Evolutionary conservation across 1,140 invertebrate species (phyloP).

Genomic region (Drosophila nigrodunni): DNA sequence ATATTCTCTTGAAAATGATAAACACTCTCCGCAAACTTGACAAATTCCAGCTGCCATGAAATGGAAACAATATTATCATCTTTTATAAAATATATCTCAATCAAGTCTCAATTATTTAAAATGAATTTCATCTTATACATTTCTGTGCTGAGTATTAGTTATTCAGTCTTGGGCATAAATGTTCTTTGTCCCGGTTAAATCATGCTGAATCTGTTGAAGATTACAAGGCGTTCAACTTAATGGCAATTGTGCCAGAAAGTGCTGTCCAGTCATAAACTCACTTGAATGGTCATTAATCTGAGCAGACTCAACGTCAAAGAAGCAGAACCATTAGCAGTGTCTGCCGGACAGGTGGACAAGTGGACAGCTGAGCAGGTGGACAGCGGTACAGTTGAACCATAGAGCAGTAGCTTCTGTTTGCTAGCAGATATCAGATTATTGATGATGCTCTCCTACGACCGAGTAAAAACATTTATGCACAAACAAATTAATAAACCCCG

Average conservation of each 20-base stretch:
- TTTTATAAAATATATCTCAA: slow-evolving; percentile 4
- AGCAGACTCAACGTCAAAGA: slow-evolving; percentile 1
- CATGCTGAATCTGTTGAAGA: slow-evolving; percentile 18
- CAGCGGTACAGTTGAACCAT: neutral
- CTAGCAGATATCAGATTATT: slow-evolving; percentile 62
- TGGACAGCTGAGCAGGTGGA: slow-evolving; percentile 25
- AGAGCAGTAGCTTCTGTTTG: slow-evolving; percentile 40
- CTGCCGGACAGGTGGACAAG: slow-evolving; percentile 19
- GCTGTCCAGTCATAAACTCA: slow-evolving; percentile 38
- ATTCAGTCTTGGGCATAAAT: neutral
- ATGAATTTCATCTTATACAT: slow-evolving; percentile 18
- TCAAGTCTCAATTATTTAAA: neutral
- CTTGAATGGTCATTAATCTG: slow-evolving; percentile 44
- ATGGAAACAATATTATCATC: slow-evolving; percentile 7
- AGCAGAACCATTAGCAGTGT: slow-evolving; percentile 49
- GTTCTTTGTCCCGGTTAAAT: neutral
- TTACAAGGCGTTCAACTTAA: slow-evolving; percentile 28
- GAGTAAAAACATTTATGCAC: slow-evolving; percentile 46
- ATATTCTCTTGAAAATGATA: neutral
- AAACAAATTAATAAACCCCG: slow-evolving; percentile 71
- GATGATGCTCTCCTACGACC: slow-evolving; percentile 51
- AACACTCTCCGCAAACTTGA: slow-evolving; percentile 1
- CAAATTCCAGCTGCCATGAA: slow-evolving; percentile 5
- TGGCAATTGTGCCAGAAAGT: slow-evolving; percentile 42
- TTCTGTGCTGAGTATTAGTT: slow-evolving; percentile 20